phyloP scores from a whole-genome alignment of 2,888 invertebrate genomes.

The Flexamia atlantica region DNA sequence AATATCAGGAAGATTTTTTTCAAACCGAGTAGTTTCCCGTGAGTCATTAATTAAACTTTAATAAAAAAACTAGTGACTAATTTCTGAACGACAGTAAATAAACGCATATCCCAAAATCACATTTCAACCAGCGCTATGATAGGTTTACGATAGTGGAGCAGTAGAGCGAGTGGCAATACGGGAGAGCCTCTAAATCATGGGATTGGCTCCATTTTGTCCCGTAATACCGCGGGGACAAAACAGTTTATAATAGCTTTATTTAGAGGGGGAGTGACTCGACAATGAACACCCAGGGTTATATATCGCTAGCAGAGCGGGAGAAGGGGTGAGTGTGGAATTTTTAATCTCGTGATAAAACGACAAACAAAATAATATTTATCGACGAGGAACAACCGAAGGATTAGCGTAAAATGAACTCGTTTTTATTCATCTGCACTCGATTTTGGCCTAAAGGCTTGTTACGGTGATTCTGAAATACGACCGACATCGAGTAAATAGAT shows the following conservation, averaged over 20 bases:
- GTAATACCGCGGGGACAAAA: conserved; percentile 44
- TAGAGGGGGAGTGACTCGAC: conserved; percentile 18
- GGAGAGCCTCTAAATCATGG: conserved; percentile 19
- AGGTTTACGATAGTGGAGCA: conserved; percentile 34
- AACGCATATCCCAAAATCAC: not conserved
- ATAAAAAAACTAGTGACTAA: too few species aligned
- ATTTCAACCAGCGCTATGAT: not conserved
- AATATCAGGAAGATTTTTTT: too few species aligned
- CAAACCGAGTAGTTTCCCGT: too few species aligned
- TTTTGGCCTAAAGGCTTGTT: conserved; percentile 43
- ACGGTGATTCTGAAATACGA: conserved; percentile 46
- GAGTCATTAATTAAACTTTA: too few species aligned
- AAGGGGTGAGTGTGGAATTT: conserved; percentile 47
- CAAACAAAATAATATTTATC: conserved; percentile 47
- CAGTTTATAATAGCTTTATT: conserved; percentile 53
- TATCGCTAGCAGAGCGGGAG: conserved; percentile 2
- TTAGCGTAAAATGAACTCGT: conserved; percentile 46
- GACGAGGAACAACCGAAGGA: conserved; percentile 47
- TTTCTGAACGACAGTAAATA: not conserved
- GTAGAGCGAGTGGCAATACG: conserved; percentile 3
- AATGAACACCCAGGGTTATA: conserved; percentile 37
- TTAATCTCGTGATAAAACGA: conserved; percentile 49
- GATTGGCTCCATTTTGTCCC: conserved; percentile 53
- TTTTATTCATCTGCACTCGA: conserved; percentile 48
- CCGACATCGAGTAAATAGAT: conserved; percentile 46